These are phyloP conservation scores for Agrochola lota DNA, from an alignment of 2,888 invertebrate genomes.

Conservation along the genomic window DNA sequence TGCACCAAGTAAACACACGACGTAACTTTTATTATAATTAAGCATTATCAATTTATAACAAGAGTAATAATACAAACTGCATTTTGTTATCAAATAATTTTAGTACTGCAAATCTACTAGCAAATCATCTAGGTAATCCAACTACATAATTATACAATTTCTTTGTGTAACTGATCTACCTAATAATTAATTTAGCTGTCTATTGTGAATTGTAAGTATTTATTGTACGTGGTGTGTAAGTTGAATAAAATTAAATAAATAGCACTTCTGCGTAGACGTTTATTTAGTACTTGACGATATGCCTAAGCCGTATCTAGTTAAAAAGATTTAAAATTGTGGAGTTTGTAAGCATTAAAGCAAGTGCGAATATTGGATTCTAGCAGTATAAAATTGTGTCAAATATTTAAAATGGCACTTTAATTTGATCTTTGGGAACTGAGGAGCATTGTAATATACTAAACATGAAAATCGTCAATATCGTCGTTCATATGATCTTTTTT, in stretches of 20 bases:
- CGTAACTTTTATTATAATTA: not conserved
- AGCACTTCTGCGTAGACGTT: not conserved
- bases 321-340: not conserved
- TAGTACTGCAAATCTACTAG: slow-evolving; percentile 26
- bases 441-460: not conserved
- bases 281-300: slow-evolving; percentile 20
- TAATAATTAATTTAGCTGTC: slow-evolving; percentile 16
- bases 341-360: slow-evolving; percentile 42
- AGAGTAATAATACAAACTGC: slow-evolving; percentile 28
- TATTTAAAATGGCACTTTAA: slow-evolving; percentile 8
- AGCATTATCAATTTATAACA: not conserved
- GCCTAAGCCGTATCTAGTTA: slow-evolving; percentile 12
- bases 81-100: slow-evolving; percentile 8
- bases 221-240: not conserved
- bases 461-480: not conserved
- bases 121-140: slow-evolving; percentile 26
- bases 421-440: slow-evolving; percentile 11
- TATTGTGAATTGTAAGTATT: slow-evolving; percentile 14
- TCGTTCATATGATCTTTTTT: not conserved
- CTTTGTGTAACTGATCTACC: slow-evolving; percentile 1
- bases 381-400: not conserved
- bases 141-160: not conserved
- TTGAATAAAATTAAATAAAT: not conserved
- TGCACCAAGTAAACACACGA: slow-evolving; percentile 35
- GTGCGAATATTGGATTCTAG: slow-evolving; percentile 18